A percentile compares a stretch with the other conserved stretches of the same genome.
phyloP scores from a whole-genome alignment of 2,888 invertebrate species.

The Pyrocoelia pectoralis region DNA sequence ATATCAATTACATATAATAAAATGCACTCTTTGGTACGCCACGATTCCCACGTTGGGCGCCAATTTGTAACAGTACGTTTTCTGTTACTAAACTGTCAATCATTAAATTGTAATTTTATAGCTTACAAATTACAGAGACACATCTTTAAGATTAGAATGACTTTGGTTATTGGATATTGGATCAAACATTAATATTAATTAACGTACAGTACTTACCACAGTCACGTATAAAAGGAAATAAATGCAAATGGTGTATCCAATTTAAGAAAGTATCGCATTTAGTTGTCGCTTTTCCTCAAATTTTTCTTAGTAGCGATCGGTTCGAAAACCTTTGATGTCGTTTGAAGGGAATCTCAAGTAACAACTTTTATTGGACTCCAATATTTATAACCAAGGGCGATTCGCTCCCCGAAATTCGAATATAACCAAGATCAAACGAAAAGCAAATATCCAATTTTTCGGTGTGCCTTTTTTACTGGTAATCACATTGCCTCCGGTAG shows the following conservation, averaged over 20 bases:
- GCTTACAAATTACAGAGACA: no score
- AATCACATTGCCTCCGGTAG: constrained; percentile 33
- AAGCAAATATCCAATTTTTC: constrained; percentile 54
- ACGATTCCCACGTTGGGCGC: no score
- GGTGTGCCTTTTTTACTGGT: constrained; percentile 35
- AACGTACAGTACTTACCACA: no score
- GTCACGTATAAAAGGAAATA: not conserved
- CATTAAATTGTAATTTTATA: no score
- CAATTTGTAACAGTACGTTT: no score
- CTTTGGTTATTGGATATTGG: no score
- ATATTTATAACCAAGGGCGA: constrained; percentile 58
- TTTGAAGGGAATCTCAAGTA: constrained; percentile 58
- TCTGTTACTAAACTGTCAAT: no score
- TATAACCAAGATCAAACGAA: constrained; percentile 54
- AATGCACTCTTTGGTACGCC: no score
- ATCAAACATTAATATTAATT: no score
- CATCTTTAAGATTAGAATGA: no score
- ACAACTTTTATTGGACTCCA: constrained; percentile 60
- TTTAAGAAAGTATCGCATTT: constrained; percentile 31
- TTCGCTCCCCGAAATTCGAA: constrained; percentile 50
- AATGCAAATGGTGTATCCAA: constrained; percentile 21
- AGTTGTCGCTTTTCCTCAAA: constrained; percentile 50
- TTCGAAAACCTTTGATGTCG: constrained; percentile 53
- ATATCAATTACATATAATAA: no score
- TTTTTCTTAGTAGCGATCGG: constrained; percentile 38